Evolutionary conservation across 2,888 invertebrate genomes (phyloP), one percentile per base, ranked within the genome.

Genomic region (Hirtodrosophila histrioides): DNA sequence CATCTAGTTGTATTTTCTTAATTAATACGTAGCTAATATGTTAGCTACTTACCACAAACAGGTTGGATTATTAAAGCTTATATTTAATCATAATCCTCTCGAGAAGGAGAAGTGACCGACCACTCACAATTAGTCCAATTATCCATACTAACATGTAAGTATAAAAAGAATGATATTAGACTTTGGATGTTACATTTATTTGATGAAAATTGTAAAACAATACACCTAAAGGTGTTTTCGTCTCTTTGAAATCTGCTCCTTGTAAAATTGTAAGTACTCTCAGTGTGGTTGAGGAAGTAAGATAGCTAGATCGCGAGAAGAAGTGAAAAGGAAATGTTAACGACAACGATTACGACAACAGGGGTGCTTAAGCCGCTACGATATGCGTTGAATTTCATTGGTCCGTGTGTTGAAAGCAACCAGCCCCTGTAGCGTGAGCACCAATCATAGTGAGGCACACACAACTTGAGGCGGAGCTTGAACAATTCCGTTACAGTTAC

Each of bases 371-470:
- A 40, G 11, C 29, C 36, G 24, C 9, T 41, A 8, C 29, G 2
- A 12, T 5, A n/a, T 54, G 17, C 24, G 10, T 37, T 5, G 11
- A 8, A n/a, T n/a, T n/a, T 27, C 11, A 36, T 74, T 73, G 74
- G 74, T 10, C 12, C 7, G n/a, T 27, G 1, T 9, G 17, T 5
- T 3, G 11, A 0, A 49, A 24, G 17, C 41, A 37, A 39, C 10
- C 50, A 40, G 51, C 61, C 61, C 69, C 49, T 44, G 33, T 3
- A n/a, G 9, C 23, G 7, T 3, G n/a, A 10, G 12, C 29, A 41
- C 74, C 74, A 70, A 70, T 70, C 43, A 39, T 0, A 51, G n/a
- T 2, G 17, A 24, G 27, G 69, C 46, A 40, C 17, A 10, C 43
- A 29, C 27, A 27, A 35, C 23, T 17, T 3, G 3, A 23, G 74